Base-by-base conservation (phyloP, 2,113 vertebrate species). In the Sardina pilchardus region DNA sequence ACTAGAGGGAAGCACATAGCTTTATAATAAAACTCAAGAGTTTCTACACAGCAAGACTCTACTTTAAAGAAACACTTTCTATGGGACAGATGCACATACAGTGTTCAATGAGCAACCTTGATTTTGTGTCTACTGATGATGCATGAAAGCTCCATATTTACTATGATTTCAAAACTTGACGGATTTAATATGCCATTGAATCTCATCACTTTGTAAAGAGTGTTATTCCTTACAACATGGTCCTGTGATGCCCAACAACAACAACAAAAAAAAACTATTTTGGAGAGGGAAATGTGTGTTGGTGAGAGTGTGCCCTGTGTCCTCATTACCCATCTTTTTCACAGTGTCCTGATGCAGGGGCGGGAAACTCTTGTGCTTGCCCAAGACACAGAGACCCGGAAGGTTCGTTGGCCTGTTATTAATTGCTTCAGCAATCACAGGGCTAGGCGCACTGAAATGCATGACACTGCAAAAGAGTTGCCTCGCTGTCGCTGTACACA, bases 301-400 rank as follows among this genome's bases (percentile, higher is more conserved):
- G 53, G 19, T 59, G 19, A 24, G 19, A 6, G 6, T 8, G 14
- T 16, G 14, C 16, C 30, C 14, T 34, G 30, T 78, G 36, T 78
- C 8, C n/a, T 26, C 63, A 71, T 71, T 26, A 71, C 30, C 21
- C 1, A 63, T 56, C 2, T 56, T n/a, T 34, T 34, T 17, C 10
- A 39, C 71, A 2, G 3, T 14, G 17, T 16, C 71, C 34, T 39
- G 19, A 21, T 59, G 53, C 19, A 50, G 17, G 17, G 48, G 17
- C n/a, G 48, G 17, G 2, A 50, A 5, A 30, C 6, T 71, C n/a
- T 36, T 36, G 3, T 84, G 83, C 21, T 89, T 90, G 81, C 81
- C 87, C 90, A 81, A 86, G 91, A 88, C 88, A 87, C 21, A 53
- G 39, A 45, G 85, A 0, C 21, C 81, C 39, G 53, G 36, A 42